phyloP scores from a whole-genome alignment of 2,113 vertebrate species.

The Oostethus manadensis region DNA sequence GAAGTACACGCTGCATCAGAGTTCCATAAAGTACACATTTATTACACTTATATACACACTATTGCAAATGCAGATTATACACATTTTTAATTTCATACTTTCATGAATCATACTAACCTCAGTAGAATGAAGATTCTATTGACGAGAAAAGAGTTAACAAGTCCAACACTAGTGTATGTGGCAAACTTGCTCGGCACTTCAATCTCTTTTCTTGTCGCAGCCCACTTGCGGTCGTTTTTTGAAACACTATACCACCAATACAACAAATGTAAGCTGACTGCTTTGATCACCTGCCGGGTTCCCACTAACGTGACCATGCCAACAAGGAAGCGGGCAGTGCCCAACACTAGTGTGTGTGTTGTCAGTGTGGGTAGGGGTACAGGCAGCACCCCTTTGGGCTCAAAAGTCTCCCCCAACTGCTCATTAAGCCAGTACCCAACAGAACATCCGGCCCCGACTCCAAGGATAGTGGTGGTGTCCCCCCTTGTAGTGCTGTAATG shows the following conservation, averaged over 20 bases:
- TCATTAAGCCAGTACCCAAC: conserved; percentile 87
- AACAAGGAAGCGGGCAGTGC: conserved; percentile 64
- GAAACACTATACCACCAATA: conserved; percentile 73
- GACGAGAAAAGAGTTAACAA: conserved; percentile 78
- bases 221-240: conserved; percentile 54
- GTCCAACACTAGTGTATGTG: conserved; percentile 81
- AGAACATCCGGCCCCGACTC: conserved; percentile 74
- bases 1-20: no score
- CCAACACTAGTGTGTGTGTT: fast-evolving
- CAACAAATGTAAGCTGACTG: conserved; percentile 65
- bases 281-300: conserved; percentile 73
- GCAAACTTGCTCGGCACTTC: conserved; percentile 90
- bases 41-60: not conserved
- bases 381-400: conserved; percentile 64
- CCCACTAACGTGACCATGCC: conserved; percentile 73
- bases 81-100: not conserved
- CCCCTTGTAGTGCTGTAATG: conserved; percentile 87
- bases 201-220: conserved; percentile 78
- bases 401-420: conserved; percentile 53
- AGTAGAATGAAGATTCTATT: conserved; percentile 75
- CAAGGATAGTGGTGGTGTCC: conserved; percentile 88
- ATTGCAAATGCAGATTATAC: not conserved
- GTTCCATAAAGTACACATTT: conserved; percentile 8
- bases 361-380: conserved; percentile 63
- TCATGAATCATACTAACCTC: conserved; percentile 71